Conservation (phyloP, 2,113 vertebrate genomes). For the Bubo bubo region DNA sequence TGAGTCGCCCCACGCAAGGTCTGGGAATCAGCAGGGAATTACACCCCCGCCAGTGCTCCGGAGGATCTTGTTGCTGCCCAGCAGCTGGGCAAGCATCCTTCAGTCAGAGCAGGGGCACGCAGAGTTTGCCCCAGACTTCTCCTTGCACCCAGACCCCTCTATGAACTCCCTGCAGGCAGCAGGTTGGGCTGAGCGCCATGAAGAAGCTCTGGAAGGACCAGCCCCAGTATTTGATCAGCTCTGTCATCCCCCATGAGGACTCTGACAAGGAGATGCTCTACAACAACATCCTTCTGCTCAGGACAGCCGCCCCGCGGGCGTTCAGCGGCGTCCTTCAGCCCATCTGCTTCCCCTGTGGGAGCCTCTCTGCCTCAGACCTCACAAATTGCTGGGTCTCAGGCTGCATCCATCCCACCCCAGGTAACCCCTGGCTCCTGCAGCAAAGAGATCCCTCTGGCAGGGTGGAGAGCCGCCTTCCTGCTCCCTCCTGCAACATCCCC, state of each 20-base stretch:
- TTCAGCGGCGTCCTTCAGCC: slow-evolving; percentile 10
- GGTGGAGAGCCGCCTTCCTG: rapidly evolving
- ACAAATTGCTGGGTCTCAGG: slow-evolving; percentile 54
- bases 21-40: neutral
- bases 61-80: neutral
- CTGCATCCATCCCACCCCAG: slow-evolving; percentile 49
- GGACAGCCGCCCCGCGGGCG: neutral
- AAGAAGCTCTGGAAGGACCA: neutral
- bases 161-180: rapidly evolving
- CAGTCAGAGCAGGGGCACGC: neutral
- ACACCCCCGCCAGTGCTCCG: neutral
- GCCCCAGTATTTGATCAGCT: neutral
- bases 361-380: neutral
- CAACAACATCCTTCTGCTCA: slow-evolving; percentile 41
- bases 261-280: neutral
- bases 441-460: neutral
- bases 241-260: slow-evolving; percentile 1
- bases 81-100: neutral
- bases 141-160: neutral
- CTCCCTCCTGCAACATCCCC: neutral
- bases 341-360: slow-evolving; percentile 36
- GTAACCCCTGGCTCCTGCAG: neutral
- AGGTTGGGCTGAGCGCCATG: neutral
- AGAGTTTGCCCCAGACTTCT: neutral
- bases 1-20: rapidly evolving